Base-by-base conservation (phyloP, 2,888 invertebrate genomes). In the Synergus itoensis region DNA sequence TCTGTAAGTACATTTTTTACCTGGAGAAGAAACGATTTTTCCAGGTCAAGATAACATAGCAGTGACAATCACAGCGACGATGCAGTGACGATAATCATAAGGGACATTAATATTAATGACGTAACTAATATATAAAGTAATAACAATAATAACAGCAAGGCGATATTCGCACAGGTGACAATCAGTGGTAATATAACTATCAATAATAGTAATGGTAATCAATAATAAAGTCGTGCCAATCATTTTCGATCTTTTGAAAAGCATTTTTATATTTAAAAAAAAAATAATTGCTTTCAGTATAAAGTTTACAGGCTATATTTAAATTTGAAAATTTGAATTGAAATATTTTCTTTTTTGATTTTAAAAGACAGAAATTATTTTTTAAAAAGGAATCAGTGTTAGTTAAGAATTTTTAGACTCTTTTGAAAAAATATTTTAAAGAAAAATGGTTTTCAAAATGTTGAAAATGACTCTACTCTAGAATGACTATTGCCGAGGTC, bases 81-180 rank as follows among this genome's bases (percentile, higher is more conserved):
- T 67, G 43, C 43, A 67, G 43, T 21, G 43, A 21, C 43, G 14
- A 67, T 43, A 67, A 67, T 43, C 36, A 69, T 43, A n/a, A 67
- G 36, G 73, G 73, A 73, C 73, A 36, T 53, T 53, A 36, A 53
- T 53, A 73, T 36, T 53, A 73, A 73, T 73, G 73, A 73, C 73
- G 53, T 73, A 73, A 73, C 28, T 53, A 53, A 73, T 76, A 76
- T 83, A 82, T 82, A 81, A 79, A 84, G 82, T 84, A 84, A 84
- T 81, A 84, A 84, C 83, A 84, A 81, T 83, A 84, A 80, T 83
- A 84, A 83, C 84, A 84, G 83, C 81, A 84, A 83, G 82, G 82
- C 81, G 82, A 83, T 80, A 85, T 79, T 84, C 79, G 81, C 82
- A 83, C 81, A 83, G 80, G 81, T 81, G 79, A 85, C 82, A 81